These are phyloP conservation scores for Lapara coniferarum DNA, from an alignment of 2,888 invertebrate species.

Conservation along the genomic window DNA sequence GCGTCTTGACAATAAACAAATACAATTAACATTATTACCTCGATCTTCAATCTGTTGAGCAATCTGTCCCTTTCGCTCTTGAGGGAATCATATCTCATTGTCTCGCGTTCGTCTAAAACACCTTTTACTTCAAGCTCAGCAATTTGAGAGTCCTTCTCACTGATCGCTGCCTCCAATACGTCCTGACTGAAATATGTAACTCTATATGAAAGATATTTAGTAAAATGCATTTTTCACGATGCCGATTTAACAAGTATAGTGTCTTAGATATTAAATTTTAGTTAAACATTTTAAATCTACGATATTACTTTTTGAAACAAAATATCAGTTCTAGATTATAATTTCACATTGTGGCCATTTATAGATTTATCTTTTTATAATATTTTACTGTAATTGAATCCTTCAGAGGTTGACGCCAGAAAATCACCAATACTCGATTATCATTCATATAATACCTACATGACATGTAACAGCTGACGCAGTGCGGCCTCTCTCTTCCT, in stretches of 20 bases:
- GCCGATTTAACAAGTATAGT: too few species aligned
- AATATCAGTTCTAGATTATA: too few species aligned
- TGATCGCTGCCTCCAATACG: slow-evolving; percentile 91
- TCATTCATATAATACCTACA: slow-evolving; percentile 81
- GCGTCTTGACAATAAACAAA: too few species aligned
- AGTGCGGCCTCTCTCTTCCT: slow-evolving; percentile 87
- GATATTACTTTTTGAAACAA: too few species aligned
- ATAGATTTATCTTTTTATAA: too few species aligned
- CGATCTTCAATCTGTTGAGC: slow-evolving; percentile 87
- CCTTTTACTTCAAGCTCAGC: slow-evolving; percentile 91
- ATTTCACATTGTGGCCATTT: too few species aligned
- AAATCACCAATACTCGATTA: neutral
- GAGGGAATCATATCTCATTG: slow-evolving; percentile 86
- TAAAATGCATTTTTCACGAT: neutral
- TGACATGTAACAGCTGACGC: slow-evolving; percentile 90
- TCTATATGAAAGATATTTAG: neutral
- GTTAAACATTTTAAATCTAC: too few species aligned
- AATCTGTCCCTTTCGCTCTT: slow-evolving; percentile 88
- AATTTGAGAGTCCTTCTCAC: slow-evolving; percentile 94
- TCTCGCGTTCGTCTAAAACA: slow-evolving; percentile 85
- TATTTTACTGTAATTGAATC: too few species aligned
- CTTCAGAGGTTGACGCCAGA: too few species aligned
- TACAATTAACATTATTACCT: slow-evolving; percentile 71
- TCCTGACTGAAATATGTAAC: slow-evolving; percentile 86
- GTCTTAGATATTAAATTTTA: too few species aligned